Evolutionary conservation across 2,113 vertebrate species (phyloP).

Genomic region (Bos javanicus): DNA sequence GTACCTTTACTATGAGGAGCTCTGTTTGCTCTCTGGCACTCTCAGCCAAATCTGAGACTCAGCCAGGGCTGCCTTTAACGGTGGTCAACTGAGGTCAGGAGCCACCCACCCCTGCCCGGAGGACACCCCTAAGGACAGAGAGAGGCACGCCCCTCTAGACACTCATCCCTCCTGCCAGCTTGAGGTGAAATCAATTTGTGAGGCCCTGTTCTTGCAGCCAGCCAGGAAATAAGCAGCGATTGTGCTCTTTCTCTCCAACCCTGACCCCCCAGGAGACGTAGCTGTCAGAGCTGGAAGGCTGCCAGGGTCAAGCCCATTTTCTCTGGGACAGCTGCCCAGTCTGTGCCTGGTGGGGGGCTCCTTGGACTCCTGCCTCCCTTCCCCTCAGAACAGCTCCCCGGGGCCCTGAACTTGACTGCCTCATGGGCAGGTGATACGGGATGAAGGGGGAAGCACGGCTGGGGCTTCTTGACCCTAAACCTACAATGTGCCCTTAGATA

Average conservation of each 20-base stretch:
- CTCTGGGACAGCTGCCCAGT: slow-evolving; percentile 34
- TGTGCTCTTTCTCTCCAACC: neutral
- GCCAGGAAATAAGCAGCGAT: neutral
- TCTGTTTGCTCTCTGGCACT: neutral
- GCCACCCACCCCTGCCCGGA: accelerated
- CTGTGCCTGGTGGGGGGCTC: neutral
- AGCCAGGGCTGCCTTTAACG: neutral
- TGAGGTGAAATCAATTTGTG: neutral
- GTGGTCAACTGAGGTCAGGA: neutral
- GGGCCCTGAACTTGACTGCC: neutral
- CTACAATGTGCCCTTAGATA: accelerated
- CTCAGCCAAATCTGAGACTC: neutral
- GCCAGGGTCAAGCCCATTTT: neutral
- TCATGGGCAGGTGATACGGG: accelerated
- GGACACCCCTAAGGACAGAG: neutral
- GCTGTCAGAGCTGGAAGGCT: neutral
- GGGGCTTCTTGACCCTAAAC: neutral
- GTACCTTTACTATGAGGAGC: slow-evolving; percentile 26
- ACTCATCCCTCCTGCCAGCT: neutral
- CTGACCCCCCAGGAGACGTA: neutral
- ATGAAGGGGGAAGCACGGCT: too few relatives aligned
- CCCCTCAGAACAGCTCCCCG: neutral
- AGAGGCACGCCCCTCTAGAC: neutral
- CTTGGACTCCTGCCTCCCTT: neutral
- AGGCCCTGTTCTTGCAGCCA: neutral